These are phyloP conservation scores for Coregonus ussuriensis DNA, from an alignment of 2,797 vertebrate species.

Conservation along the genomic window DNA sequence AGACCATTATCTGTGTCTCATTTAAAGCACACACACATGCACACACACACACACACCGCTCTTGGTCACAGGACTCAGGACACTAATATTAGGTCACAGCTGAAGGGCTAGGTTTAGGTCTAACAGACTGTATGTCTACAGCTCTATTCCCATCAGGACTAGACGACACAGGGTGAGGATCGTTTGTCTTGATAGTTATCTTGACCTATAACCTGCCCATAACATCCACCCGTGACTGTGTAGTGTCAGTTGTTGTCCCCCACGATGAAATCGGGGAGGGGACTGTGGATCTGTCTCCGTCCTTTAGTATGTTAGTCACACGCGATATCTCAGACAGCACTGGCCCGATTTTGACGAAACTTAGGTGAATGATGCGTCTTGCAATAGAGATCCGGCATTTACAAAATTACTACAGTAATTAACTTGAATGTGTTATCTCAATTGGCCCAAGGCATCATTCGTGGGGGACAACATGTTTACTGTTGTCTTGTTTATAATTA, in stretches of 20 bases:
- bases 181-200: conserved; percentile 6
- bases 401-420: too few species aligned
- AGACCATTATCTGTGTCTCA: background rate
- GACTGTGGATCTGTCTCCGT: too few species aligned
- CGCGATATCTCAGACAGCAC: too few species aligned
- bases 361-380: too few species aligned
- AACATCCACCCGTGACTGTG: background rate
- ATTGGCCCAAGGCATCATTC: too few species aligned
- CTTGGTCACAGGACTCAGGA: conserved; percentile 51
- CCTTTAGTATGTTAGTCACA: too few species aligned
- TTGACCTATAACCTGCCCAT: background rate
- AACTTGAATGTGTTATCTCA: too few species aligned
- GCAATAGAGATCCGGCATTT: too few species aligned
- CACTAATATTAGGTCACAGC: conserved; percentile 60
- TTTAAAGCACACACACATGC: conserved; percentile 7
- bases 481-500: background rate
- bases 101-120: conserved; percentile 15
- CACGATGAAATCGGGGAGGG: too few species aligned
- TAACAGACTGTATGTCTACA: conserved; percentile 4
- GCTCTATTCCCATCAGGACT: background rate
- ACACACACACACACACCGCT: background rate
- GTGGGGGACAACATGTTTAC: too few species aligned
- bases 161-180: background rate
- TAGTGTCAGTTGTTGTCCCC: too few species aligned
- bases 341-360: too few species aligned